Evolutionary conservation across 1,140 invertebrate species (phyloP).

Genomic region (Apolygus lucorum): DNA sequence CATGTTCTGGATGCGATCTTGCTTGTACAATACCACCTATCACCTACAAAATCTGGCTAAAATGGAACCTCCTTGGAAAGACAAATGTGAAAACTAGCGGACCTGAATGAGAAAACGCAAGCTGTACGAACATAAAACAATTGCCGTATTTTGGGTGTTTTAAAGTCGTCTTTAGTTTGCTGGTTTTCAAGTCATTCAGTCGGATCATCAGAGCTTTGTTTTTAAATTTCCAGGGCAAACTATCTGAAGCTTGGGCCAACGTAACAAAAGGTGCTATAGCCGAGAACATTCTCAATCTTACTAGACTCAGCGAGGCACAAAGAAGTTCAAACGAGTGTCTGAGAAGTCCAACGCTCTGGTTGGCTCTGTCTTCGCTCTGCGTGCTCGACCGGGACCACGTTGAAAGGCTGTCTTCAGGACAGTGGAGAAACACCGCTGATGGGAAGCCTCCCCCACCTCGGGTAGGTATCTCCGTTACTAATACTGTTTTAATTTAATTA

Average conservation of each 20-base stretch:
- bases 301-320: slow-evolving; percentile 64
- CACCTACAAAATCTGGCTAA: background rate
- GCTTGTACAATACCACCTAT: no score
- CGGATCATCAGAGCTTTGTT: no score
- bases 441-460: slow-evolving; percentile 53
- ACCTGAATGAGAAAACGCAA: no score
- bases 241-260: slow-evolving; percentile 75
- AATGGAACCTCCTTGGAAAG: no score
- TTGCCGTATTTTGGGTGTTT: background rate
- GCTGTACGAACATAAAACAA: no score
- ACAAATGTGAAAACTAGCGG: no score
- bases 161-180: background rate
- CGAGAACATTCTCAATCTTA: slow-evolving; percentile 78
- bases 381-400: slow-evolving; percentile 86
- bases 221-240: slow-evolving; percentile 77
- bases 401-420: slow-evolving; percentile 65
- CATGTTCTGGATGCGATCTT: no score
- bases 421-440: slow-evolving; percentile 50
- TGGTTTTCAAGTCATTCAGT: no score
- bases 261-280: slow-evolving; percentile 86
- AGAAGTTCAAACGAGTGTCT: slow-evolving; percentile 67
- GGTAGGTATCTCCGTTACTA: no score
- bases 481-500: no score
- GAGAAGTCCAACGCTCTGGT: slow-evolving; percentile 76
- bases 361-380: slow-evolving; percentile 85